Evolutionary conservation across 2,797 vertebrate species (phyloP), one percentile per base, ranked within the genome.

Genomic region (Peromyscus aztecus): DNA sequence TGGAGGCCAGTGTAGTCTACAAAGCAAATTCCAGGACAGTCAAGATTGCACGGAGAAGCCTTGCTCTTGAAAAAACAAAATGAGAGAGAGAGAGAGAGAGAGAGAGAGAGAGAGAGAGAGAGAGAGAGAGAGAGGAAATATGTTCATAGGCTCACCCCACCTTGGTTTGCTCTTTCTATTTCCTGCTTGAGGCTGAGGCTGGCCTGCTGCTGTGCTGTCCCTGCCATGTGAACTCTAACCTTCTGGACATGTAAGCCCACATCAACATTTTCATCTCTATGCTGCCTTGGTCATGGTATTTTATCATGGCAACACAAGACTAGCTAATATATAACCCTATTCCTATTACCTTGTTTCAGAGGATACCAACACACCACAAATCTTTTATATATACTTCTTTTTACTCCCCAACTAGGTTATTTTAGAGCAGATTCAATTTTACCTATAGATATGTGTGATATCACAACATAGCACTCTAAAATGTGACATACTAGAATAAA

Each of bases 371-470:
- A 82, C 31, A 63, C n/a, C 88, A 71, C 34, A 46, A 82, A n/a
- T 57, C 27, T 81, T 80, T 55, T 61, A 88, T 13, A 31, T 2
- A 8, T 57, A 46, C 12, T 93, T 27, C 49, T 59, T 4, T 80
- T 5, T 84, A 81, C 27, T 59, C 4, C 29, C 27, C 43, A 93
- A 86, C 14, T 86, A 37, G 6, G 80, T 77, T 81, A 84, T 95
- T 96, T 91, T 52, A 63, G 89, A 63, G 69, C 61, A 43, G 89
- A 73, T 94, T 80, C 61, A 94, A 85, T 77, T 90, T 95, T 27
- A 49, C 2, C 83, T 82, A 63, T 31, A 89, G 21, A 82, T 43
- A 75, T 40, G 8, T 34, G 7, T 9, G 29, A 81, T 43, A 34
- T 55, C 69, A 89, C 67, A 94, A 89, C 55, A 63, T 75, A 67